Base-by-base conservation (phyloP, 2,113 vertebrate genomes). In the Phaethornis superciliosus region DNA sequence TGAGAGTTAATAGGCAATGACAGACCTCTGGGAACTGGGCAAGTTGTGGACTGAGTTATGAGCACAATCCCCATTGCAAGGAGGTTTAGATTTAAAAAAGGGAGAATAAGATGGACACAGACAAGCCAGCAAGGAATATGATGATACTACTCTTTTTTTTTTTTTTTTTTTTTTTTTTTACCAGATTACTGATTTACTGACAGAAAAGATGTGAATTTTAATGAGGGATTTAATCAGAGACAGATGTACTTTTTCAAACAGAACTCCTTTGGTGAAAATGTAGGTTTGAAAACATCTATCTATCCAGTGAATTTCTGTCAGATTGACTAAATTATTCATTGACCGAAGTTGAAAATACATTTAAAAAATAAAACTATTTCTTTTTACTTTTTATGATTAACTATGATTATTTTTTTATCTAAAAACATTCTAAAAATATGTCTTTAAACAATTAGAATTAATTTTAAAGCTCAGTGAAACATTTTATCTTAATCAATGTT, bases 151-250 rank as follows among this genome's bases (percentile, higher is more conserved):
- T 16, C 21, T 35, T 93, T 74, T 89, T 82, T 74, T 56, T 54
- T 80, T 94, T 81, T 89, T 94, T 81, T 89, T 82, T 74, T 56
- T 54, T 80, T 94, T 81, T 89, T 82, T 74, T 56, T 54, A 85
- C 47, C 59, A 95, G 79, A 94, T 96, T 91, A 95, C 90, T 85
- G 85, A 93, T 95, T 96, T 88, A 88, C 55, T 83, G 85, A 33
- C 90, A 93, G 88, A 85, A 81, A 82, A 81, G 62, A 63, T n/a
- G 35, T 95, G 92, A 96, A 91, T 94, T 24, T 90, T 93, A 96
- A 96, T 94, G 51, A 95, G 82, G 92, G 76, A 93, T 95, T 96
- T 92, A 92, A 90, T 86, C 80, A 84, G 42, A 85, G 85, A 49
- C 70, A 85, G 85, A 94, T 88, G 56, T 59, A 90, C 92, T 92